These are phyloP conservation scores for Burhinus bistriatus DNA, from an alignment of 2,113 vertebrate species.

Conservation along the genomic window DNA sequence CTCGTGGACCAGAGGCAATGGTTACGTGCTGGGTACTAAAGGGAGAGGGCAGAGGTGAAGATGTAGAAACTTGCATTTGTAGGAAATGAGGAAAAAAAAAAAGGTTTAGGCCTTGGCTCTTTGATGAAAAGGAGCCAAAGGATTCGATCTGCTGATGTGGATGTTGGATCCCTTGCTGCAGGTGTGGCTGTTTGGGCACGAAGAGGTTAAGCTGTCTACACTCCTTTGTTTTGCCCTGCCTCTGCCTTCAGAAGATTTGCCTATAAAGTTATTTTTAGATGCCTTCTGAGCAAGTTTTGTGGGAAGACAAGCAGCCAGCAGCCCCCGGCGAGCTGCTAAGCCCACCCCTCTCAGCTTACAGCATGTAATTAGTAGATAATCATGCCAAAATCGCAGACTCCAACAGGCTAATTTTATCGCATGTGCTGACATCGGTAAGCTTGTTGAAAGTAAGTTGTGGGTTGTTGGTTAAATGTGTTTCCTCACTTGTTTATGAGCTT, in stretches of 20 bases:
- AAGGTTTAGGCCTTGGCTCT: not conserved
- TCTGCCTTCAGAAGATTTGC: constrained; percentile 1
- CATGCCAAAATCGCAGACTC: constrained; percentile 18
- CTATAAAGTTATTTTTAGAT: constrained; percentile 55
- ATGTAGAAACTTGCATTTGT: not conserved
- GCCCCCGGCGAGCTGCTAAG: constrained; percentile 72
- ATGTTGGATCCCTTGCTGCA: not conserved
- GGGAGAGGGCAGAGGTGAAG: not conserved
- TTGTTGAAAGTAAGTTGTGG: not conserved
- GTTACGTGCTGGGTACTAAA: rapidly evolving
- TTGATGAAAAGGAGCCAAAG: not conserved
- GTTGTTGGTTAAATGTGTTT: constrained; percentile 8
- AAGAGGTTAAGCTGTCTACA: not conserved
- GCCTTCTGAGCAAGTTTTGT: not conserved
- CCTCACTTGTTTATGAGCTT: constrained; percentile 24
- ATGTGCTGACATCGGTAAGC: constrained; percentile 4
- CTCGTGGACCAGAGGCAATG: not conserved
- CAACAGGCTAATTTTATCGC: constrained; percentile 1
- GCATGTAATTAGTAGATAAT: constrained; percentile 74
- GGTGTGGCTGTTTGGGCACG: rapidly evolving
- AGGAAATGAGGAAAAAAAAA: not conserved
- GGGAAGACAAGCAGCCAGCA: constrained; percentile 64
- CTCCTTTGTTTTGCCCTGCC: not conserved
- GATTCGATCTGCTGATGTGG: not conserved
- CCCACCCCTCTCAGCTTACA: constrained; percentile 79